Conservation (phyloP, 2,888 invertebrate species). For the Melanostoma scalare region DNA sequence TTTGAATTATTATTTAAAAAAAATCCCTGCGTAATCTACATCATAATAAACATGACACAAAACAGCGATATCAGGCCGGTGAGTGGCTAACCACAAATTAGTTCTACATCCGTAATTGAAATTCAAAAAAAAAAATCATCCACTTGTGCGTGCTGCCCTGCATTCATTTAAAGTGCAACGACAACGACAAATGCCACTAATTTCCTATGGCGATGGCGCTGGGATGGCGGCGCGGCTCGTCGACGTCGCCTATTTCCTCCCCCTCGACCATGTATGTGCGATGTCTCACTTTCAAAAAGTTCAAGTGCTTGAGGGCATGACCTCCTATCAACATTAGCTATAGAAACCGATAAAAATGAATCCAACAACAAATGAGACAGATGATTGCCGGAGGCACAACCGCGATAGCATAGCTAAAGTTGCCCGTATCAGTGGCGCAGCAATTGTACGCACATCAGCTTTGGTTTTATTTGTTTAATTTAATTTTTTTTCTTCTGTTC, state of each 20-base stretch:
- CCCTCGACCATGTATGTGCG: not conserved
- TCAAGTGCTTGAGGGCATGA: slow-evolving; percentile 69
- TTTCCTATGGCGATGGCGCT: slow-evolving; percentile 56
- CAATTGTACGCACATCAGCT: slow-evolving; percentile 36
- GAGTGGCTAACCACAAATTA: slow-evolving; percentile 51
- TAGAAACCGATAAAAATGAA: slow-evolving; percentile 51
- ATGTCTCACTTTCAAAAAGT: slow-evolving; percentile 66
- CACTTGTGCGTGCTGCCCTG: slow-evolving; percentile 50
- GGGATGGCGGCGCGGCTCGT: slow-evolving; percentile 3
- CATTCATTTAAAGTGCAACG: slow-evolving; percentile 13
- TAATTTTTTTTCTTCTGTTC: not conserved
- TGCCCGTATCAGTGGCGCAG: slow-evolving; percentile 57
- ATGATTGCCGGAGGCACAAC: slow-evolving; percentile 18
- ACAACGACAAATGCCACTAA: slow-evolving; percentile 46
- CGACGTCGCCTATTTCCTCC: not conserved
- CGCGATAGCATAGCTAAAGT: slow-evolving; percentile 20
- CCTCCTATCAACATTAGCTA: slow-evolving; percentile 61
- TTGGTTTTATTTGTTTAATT: not conserved
- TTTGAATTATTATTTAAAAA: not conserved
- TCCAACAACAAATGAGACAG: slow-evolving; percentile 44
- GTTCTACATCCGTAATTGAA: slow-evolving; percentile 52
- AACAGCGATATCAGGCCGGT: slow-evolving; percentile 24
- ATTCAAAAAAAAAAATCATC: slow-evolving; percentile 43
- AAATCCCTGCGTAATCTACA: slow-evolving; percentile 1
- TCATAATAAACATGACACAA: slow-evolving; percentile 32